These are phyloP conservation scores for Sarcophaga rosellei DNA, from an alignment of 2,888 invertebrate species.

Conservation along the genomic window DNA sequence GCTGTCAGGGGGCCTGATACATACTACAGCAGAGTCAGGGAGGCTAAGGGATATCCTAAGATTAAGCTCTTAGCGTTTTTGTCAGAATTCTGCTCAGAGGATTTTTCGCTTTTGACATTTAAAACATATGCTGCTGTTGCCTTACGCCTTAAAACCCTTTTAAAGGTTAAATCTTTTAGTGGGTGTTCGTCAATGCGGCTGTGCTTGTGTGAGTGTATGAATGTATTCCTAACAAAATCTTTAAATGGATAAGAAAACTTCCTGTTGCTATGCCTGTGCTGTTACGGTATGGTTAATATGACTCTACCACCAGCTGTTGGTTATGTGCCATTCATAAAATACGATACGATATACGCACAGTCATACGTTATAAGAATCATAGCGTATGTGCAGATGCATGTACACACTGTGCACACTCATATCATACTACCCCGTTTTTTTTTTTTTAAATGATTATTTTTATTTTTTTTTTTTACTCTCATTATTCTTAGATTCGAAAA, in stretches of 20 bases:
- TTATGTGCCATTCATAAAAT: conserved; percentile 1
- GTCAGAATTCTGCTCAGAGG: too few species aligned
- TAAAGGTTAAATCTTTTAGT: conserved; percentile 15
- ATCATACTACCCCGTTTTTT: not conserved
- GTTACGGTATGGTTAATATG: too few species aligned
- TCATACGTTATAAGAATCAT: not conserved
- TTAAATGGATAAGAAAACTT: conserved; percentile 52
- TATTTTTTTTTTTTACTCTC: too few species aligned
- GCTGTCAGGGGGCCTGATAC: too few species aligned
- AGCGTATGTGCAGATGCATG: not conserved
- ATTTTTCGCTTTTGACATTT: too few species aligned
- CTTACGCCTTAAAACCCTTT: not conserved
- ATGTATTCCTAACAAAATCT: conserved; percentile 21
- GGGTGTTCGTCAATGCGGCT: conserved; percentile 33
- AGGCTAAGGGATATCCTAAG: too few species aligned
- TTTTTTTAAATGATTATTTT: not conserved
- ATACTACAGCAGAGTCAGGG: too few species aligned
- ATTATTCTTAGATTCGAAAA: too few species aligned
- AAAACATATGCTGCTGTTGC: too few species aligned
- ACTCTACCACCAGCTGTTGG: not conserved
- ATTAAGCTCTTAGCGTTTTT: too few species aligned
- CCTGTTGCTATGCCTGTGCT: conserved; percentile 30
- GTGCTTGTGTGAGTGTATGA: conserved; percentile 39
- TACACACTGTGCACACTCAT: not conserved
- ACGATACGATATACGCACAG: conserved; percentile 2